phyloP scores from a whole-genome alignment of 2,888 invertebrate genomes.

The Pterobdella sp. region DNA sequence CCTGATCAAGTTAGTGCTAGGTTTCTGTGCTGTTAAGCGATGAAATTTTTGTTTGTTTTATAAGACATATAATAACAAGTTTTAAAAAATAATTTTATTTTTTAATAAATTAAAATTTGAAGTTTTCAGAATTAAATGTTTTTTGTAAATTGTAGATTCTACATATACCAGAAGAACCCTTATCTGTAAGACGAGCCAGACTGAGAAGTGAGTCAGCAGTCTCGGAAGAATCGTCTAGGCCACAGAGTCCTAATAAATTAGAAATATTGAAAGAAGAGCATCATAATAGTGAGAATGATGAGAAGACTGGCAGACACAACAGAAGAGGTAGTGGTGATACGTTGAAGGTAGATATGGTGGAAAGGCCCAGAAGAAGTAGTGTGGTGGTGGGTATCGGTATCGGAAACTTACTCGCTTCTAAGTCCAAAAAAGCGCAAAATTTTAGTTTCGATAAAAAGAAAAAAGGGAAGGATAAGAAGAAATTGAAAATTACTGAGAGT shows the following conservation, averaged over 20 bases:
- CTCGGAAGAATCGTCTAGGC: background rate
- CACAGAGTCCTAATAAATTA: background rate
- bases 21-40: too few relatives aligned
- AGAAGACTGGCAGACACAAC: background rate
- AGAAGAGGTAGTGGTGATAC: background rate
- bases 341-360: background rate
- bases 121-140: too few relatives aligned
- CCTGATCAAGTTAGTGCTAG: slow-evolving; percentile 24
- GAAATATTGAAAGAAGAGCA: background rate
- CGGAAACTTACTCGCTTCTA: too few relatives aligned
- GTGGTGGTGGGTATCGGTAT: background rate
- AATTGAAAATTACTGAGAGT: too few relatives aligned
- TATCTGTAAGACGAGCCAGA: background rate
- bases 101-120: too few relatives aligned
- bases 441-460: too few relatives aligned
- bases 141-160: background rate
- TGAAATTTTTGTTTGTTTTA: background rate
- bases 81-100: background rate
- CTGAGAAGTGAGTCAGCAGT: background rate
- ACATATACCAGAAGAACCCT: background rate
- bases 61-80: background rate
- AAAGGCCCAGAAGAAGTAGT: background rate
- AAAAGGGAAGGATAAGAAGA: too few relatives aligned
- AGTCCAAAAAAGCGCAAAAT: too few relatives aligned
- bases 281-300: background rate